Percentiles rank a stretch among this genome's conserved stretches.
phyloP scores from a whole-genome alignment of 2,797 vertebrate species.

The Lycodopsis pacificus region DNA sequence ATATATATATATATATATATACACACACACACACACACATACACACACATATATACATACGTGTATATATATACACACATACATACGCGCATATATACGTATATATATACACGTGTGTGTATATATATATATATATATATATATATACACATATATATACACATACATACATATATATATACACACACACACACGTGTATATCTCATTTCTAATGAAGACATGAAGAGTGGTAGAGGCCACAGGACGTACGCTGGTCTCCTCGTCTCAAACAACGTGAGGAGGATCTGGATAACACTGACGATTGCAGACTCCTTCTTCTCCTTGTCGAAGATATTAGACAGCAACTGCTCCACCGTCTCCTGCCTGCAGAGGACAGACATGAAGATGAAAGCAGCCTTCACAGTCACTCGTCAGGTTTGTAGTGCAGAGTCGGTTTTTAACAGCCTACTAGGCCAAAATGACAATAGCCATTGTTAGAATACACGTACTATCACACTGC shows the following conservation, averaged over 20 bases:
- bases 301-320: conserved; percentile 97
- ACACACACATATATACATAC: not conserved
- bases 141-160: too few species aligned
- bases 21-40: not conserved
- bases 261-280: conserved; percentile 95
- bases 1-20: too few species aligned
- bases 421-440: not conserved
- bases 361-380: conserved; percentile 82
- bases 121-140: too few species aligned
- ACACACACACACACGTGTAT: not conserved
- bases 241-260: conserved; percentile 93
- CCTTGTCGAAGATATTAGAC: conserved; percentile 96
- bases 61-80: too few species aligned
- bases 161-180: too few species aligned
- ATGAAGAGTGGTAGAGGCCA: not conserved
- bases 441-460: not conserved
- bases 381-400: conserved; percentile 4
- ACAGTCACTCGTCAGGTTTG: not conserved
- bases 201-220: conserved; percentile 3
- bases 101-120: too few species aligned
- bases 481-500: not conserved
- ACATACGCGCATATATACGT: too few species aligned
- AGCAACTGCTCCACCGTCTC: conserved; percentile 97
- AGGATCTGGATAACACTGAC: conserved; percentile 99
- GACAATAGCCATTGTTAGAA: not conserved